phyloP scores from a whole-genome alignment of 2,888 invertebrate genomes.

The Amitus sp. region DNA sequence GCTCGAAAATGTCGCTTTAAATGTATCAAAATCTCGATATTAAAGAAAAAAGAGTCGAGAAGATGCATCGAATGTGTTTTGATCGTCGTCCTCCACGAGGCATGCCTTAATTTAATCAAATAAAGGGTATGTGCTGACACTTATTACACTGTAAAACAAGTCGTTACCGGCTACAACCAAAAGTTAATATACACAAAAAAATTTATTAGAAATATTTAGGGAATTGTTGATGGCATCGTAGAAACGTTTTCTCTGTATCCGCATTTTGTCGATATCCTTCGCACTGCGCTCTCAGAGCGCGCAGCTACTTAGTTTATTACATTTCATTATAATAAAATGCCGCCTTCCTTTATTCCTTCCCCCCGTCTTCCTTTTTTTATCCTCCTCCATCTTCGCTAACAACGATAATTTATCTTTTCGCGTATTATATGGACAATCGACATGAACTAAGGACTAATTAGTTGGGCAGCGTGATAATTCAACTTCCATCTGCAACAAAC shows the following conservation, averaged over 20 bases:
- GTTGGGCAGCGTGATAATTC: constrained; percentile 63
- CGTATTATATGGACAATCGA: constrained; percentile 61
- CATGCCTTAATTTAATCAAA: constrained; percentile 59
- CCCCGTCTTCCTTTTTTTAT: constrained; percentile 38
- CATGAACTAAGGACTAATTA: constrained; percentile 64
- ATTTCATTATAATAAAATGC: constrained; percentile 50
- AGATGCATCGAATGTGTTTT: constrained; percentile 33
- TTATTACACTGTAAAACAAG: constrained; percentile 62
- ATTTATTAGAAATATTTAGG: constrained; percentile 53
- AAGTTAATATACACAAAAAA: constrained; percentile 62
- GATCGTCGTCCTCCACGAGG: constrained; percentile 57
- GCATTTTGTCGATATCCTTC: constrained; percentile 34
- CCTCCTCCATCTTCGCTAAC: constrained; percentile 54
- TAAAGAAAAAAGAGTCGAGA: constrained; percentile 22
- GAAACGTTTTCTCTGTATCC: constrained; percentile 32
- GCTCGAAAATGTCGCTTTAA: constrained; percentile 4
- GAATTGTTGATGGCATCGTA: constrained; percentile 40
- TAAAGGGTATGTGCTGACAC: constrained; percentile 58
- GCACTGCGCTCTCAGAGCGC: constrained; percentile 46
- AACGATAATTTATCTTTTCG: constrained; percentile 59
- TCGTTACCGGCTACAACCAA: constrained; percentile 52
- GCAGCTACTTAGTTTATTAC: constrained; percentile 57
- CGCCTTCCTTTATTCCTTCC: constrained; percentile 39
- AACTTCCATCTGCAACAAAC: constrained; percentile 57
- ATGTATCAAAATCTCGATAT: constrained; percentile 40